Conservation (phyloP, 2,113 vertebrate genomes). For the Microtus pennsylvanicus region DNA sequence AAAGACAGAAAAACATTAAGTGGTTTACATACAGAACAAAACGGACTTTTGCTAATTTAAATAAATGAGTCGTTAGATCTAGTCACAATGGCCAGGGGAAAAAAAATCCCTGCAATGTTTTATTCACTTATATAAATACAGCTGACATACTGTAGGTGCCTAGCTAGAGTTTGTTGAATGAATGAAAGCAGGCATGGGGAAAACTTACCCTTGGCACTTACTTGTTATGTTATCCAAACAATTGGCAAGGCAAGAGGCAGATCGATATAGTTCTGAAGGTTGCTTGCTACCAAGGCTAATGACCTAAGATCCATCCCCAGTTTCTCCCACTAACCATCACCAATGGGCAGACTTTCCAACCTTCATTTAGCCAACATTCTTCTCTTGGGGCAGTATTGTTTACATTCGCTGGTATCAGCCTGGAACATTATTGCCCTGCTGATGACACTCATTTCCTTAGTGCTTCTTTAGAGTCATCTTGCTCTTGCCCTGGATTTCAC, state of each 20-base stretch:
- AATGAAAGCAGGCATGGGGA: background rate
- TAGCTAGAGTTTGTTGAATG: background rate
- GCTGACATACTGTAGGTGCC: background rate
- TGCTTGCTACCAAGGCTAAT: background rate
- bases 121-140: background rate
- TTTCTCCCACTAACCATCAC: background rate
- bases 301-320: background rate
- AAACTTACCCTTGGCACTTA: background rate
- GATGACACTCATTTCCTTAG: background rate
- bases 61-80: background rate
- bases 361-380: background rate
- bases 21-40: slow-evolving; percentile 10
- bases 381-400: background rate
- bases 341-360: background rate
- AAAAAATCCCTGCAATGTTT: background rate
- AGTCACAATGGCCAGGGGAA: background rate
- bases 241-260: background rate
- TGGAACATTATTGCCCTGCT: background rate
- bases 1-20: background rate
- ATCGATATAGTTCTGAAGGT: background rate
- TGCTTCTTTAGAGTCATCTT: background rate
- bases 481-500: background rate
- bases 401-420: background rate
- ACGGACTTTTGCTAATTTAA: slow-evolving; percentile 10
- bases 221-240: background rate